Base-by-base conservation (phyloP, 1,140 invertebrate species). In the Maconellicoccus hirsutus region DNA sequence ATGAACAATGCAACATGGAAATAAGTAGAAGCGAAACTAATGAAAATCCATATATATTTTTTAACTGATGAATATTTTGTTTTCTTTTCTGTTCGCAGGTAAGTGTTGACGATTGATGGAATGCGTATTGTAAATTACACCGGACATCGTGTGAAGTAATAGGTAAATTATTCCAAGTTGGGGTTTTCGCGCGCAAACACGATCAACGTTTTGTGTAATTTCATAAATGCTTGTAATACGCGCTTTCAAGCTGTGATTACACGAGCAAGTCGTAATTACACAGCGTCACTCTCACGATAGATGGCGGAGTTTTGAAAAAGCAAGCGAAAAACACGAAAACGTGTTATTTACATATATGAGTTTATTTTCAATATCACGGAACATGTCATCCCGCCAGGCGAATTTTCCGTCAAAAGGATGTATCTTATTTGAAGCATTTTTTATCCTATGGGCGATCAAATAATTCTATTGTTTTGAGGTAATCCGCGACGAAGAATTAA, bases 61-160 rank as follows among this genome's bases (percentile, higher is more conserved):
- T 52, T 52, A 33, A 52, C 42, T 52, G n/a, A 52, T 52, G 42
- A 52, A 52, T 52, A 52, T 6, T 52, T 52, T 52, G 42, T 52
- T 52, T 52, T 52, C n/a, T 19, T 16, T 52, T 52, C 42, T 52
- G 42, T 52, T 52, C 29, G n/a, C 42, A 52, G 42, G 42, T 52
- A 16, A 52, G 42, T n/a, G n/a, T 52, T 52, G 16, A 52, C 42
- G n/a, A 52, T 52, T 16, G 42, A 19, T 19, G 42, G 10, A 52
- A 52, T 19, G 42, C 10, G 42, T 52, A 52, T 52, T 52, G 42
- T 52, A 52, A 52, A 52, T 52, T 52, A 52, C 16, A 19, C 42
- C 42, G n/a, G n/a, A n/a, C n/a, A n/a, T n/a, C n/a, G n/a, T n/a
- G n/a, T n/a, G n/a, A n/a, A n/a, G n/a, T n/a, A n/a, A n/a, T n/a